Conservation (phyloP, 2,888 invertebrate genomes). For the Mythimna lalbum region DNA sequence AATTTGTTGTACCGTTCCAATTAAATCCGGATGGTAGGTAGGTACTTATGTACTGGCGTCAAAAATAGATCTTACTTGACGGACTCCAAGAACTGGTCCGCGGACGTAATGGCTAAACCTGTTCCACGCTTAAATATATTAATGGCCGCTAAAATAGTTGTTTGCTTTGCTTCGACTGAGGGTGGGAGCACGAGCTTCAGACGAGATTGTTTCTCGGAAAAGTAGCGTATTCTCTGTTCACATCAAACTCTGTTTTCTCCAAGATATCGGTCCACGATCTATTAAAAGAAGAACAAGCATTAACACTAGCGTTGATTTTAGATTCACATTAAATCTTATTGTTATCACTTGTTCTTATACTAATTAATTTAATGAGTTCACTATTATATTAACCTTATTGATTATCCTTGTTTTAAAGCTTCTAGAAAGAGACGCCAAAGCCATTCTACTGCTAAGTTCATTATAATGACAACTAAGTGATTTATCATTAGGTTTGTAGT, state of each 20-base stretch:
- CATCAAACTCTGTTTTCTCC: neutral
- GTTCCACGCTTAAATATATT: constrained; percentile 37
- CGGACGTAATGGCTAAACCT: constrained; percentile 43
- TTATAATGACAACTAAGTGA: constrained; percentile 1
- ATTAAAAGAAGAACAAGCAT: too few species aligned
- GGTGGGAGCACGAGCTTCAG: constrained; percentile 2
- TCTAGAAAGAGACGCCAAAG: neutral
- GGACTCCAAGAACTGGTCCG: constrained; percentile 37
- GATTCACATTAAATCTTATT: too few species aligned
- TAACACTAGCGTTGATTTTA: too few species aligned
- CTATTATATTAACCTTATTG: constrained; percentile 3
- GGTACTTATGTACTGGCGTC: constrained; percentile 2
- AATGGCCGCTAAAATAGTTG: constrained; percentile 30
- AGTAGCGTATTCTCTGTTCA: neutral
- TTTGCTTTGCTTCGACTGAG: constrained; percentile 16
- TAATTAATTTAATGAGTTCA: neutral
- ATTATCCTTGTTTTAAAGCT: neutral
- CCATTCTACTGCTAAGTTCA: neutral
- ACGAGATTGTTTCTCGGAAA: neutral
- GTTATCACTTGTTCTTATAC: neutral
- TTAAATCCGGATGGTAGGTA: constrained; percentile 17
- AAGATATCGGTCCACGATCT: neutral
- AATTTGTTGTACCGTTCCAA: constrained; percentile 18
- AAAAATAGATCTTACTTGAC: constrained; percentile 41
- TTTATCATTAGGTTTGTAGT: neutral